Evolutionary conservation across 1,140 invertebrate genomes (phyloP), one percentile per base, ranked within the genome.

Genomic region (Branchinecta lindahli): DNA sequence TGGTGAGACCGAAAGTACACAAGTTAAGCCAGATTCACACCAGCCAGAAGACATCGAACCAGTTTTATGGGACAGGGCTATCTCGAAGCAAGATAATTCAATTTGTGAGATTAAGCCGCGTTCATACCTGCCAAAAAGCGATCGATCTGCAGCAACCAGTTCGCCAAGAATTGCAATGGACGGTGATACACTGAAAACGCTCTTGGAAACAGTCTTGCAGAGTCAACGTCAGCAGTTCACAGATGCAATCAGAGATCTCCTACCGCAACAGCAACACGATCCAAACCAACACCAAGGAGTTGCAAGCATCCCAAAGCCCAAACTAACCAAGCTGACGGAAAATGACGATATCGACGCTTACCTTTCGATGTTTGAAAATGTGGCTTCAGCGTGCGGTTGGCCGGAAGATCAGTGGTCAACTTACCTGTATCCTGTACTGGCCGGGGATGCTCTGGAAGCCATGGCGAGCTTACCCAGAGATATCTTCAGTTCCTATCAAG

Each of bases 251-350:
- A n/a, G n/a, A n/a, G n/a, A n/a, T n/a, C n/a, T n/a, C n/a, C n/a
- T n/a, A n/a, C n/a, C n/a, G 47, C n/a, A n/a, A 52, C 47, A 52
- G 47, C 47, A 52, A 52, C n/a, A n/a, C 47, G n/a, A n/a, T n/a
- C 47, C n/a, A 52, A 9, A 52, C 9, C 47, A 52, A n/a, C 47
- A 52, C 47, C n/a, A n/a, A n/a, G n/a, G n/a, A n/a, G n/a, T n/a
- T n/a, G n/a, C 9, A 52, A n/a, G 9, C 47, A 52, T n/a, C 9
- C 9, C n/a, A 9, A 52, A n/a, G 47, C 47, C 47, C 9, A 9
- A 52, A n/a, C 47, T 52, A 52, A 52, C n/a, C 9, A 52, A 52
- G 47, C 47, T 52, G 47, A 52, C 47, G n/a, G 47, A 52, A 9
- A 52, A n/a, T 52, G 47, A 52, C 47, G 47, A 52, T 9, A 52